A percentile compares a stretch with the other conserved stretches of the same genome.
These are phyloP conservation scores for Pentamera pediparva DNA, from an alignment of 53 echinoderm and acorn worm genomes.

Conservation along the genomic window DNA sequence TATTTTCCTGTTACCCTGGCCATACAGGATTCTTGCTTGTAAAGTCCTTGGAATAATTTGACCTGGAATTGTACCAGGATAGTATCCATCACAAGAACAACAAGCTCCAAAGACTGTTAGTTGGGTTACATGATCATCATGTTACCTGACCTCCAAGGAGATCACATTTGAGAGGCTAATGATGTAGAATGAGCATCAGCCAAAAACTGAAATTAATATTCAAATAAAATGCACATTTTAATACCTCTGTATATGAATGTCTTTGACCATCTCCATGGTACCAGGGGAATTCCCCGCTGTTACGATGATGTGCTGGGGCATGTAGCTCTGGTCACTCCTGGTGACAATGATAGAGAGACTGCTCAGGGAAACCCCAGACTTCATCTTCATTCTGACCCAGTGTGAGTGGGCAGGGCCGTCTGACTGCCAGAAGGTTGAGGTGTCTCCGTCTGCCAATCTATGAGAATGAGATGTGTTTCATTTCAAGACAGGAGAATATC, in stretches of 20 bases:
- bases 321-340: constrained; percentile 93
- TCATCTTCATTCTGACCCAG: constrained; percentile 81
- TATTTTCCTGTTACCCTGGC: too few relatives aligned
- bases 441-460: constrained; percentile 78
- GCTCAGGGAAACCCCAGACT: constrained; percentile 76
- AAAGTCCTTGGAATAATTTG: too few relatives aligned
- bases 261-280: constrained; percentile 68
- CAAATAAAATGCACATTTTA: too few relatives aligned
- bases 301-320: constrained; percentile 85
- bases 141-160: too few relatives aligned
- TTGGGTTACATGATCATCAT: too few relatives aligned
- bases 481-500: background rate
- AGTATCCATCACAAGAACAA: too few relatives aligned
- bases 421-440: constrained; percentile 87
- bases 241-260: constrained; percentile 76
- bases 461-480: background rate
- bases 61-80: too few relatives aligned
- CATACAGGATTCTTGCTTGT: too few relatives aligned
- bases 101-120: too few relatives aligned
- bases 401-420: constrained; percentile 92
- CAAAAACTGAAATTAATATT: too few relatives aligned
- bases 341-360: constrained; percentile 78
- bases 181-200: too few relatives aligned
- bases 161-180: too few relatives aligned
- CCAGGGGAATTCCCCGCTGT: constrained; percentile 58